Base-by-base conservation (phyloP, 1,140 invertebrate species). In the Heliconius eleuchia region DNA sequence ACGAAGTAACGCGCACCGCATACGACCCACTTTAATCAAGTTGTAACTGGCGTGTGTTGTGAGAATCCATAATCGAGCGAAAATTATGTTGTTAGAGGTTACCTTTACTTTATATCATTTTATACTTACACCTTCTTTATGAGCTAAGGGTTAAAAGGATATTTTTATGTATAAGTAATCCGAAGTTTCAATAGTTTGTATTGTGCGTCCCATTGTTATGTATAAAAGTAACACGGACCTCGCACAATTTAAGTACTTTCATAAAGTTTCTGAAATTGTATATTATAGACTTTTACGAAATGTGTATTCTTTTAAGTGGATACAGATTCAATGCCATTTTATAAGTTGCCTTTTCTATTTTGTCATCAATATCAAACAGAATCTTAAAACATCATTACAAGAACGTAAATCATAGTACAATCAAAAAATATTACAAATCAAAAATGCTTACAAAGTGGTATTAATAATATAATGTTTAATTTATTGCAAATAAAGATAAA, bases 1-100 rank as follows among this genome's bases (percentile, higher is more conserved):
- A 88, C 83, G 85, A 85, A 85, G 85, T 87, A 89, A 90, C 91
- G 91, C 88, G 90, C 84, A 82, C 86, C 82, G 91, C 91, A 91
- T 91, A 91, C 90, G 83, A 87, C 84, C 80, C 76, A 88, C 87
- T 87, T 89, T 89, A 88, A 91, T 88, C 88, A 89, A 88, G 82
- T 87, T 88, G 89, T 89, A 89, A 86, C 85, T 84, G 74, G 82
- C 79, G 82, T 78, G 76, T 87, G 85, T 88, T 87, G 78, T 73
- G 85, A 79, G 88, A 91, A 91, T 92, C 86, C 86, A 88, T 90
- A 93, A 92, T 92, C 80, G 86, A 84, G 80, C 80, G 82, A 83
- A 85, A 87, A 86, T 88, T 89, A 88, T 85, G 82, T 80, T 86
- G 80, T 86, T 88, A 85, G 86, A 50, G 73, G 76, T 81, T 80